Evolutionary conservation across 2,113 vertebrate species (phyloP).

Genomic region (Psilopogon haemacephalus): DNA sequence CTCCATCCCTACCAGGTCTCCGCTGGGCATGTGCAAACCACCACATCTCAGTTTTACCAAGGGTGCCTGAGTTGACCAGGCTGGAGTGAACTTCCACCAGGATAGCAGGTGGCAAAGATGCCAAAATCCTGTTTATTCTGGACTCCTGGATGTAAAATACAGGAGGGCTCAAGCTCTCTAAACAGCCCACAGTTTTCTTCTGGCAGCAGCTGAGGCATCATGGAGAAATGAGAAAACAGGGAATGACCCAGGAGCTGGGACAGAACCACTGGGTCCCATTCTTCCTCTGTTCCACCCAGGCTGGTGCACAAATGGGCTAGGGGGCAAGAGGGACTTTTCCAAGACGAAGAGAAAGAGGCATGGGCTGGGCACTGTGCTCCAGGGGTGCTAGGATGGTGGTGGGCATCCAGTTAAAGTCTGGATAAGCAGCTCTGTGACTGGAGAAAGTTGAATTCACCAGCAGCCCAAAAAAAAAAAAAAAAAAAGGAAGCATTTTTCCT

Average conservation of each 20-base stretch:
- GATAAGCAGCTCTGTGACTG: background rate
- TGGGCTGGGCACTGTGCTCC: rapidly evolving
- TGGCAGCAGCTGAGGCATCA: background rate
- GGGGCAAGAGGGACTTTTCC: background rate
- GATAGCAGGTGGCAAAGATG: background rate
- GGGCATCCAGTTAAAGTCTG: rapidly evolving
- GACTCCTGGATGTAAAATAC: background rate
- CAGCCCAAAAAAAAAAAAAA: background rate
- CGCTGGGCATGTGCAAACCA: background rate
- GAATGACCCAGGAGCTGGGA: background rate
- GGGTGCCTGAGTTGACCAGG: background rate
- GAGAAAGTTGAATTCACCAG: background rate
- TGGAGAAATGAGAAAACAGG: background rate
- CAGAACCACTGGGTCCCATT: rapidly evolving
- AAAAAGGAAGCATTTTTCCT: slow-evolving; percentile 45
- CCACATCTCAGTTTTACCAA: background rate
- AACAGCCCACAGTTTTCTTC: background rate
- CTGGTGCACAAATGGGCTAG: background rate
- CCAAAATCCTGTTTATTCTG: background rate
- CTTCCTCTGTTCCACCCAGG: background rate
- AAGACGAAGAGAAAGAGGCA: rapidly evolving
- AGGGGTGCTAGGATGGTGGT: background rate
- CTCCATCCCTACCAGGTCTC: background rate
- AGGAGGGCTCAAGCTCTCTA: background rate
- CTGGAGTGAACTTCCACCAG: background rate